These are phyloP conservation scores for Mellivora capensis DNA, from an alignment of 2,113 vertebrate genomes.

Conservation along the genomic window DNA sequence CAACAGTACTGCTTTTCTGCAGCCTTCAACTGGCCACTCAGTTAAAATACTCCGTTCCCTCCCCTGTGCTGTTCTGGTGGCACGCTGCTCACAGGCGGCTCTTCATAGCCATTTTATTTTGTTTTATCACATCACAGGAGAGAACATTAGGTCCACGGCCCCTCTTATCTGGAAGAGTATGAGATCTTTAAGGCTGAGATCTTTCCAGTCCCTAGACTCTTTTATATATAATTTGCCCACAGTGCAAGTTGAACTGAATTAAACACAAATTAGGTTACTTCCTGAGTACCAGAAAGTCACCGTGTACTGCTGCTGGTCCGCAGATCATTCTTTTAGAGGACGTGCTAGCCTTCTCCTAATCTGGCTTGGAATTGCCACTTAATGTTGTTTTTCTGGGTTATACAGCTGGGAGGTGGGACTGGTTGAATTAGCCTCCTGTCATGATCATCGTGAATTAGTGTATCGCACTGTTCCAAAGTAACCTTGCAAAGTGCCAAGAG, in stretches of 20 bases:
- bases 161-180: neutral
- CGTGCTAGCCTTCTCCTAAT: neutral
- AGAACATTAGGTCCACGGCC: neutral
- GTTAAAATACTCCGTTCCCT: neutral
- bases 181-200: neutral
- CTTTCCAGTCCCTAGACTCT: neutral
- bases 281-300: neutral
- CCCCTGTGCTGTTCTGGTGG: fast-evolving
- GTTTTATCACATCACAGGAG: neutral
- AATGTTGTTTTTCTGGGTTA: neutral
- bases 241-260: neutral
- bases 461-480: neutral
- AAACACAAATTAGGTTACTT: neutral
- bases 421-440: neutral
- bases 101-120: neutral
- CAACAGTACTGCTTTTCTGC: neutral
- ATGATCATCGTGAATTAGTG: neutral
- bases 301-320: neutral
- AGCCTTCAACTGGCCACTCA: neutral
- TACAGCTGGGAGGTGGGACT: neutral
- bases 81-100: neutral
- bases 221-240: neutral
- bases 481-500: neutral
- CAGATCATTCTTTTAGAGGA: neutral
- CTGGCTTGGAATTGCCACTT: neutral